Evolutionary conservation across 2,888 invertebrate species (phyloP).

Genomic region (Taphrorychus bicolor): DNA sequence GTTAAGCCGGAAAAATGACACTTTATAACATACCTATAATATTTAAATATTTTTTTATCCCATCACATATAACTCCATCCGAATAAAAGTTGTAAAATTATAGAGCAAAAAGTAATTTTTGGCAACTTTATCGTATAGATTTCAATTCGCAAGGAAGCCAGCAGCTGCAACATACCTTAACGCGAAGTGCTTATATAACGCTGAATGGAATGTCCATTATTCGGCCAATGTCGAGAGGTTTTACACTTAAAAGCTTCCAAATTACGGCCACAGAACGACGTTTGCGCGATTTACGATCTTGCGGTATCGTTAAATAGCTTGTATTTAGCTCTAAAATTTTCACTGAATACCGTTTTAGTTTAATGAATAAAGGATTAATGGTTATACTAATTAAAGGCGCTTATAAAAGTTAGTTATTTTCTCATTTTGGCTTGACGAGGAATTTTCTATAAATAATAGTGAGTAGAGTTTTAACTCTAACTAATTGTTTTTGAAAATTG

Average conservation of each 20-base stretch:
- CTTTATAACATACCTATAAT: too few relatives aligned
- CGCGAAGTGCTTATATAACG: background rate
- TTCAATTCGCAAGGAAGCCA: background rate
- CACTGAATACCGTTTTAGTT: background rate
- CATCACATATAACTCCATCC: too few relatives aligned
- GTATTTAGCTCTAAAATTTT: constrained; percentile 30
- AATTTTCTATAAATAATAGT: too few relatives aligned
- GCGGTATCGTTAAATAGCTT: constrained; percentile 18
- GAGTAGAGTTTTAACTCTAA: too few relatives aligned
- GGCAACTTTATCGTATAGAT: background rate
- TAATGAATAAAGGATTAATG: background rate
- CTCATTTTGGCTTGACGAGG: too few relatives aligned
- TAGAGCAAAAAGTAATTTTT: too few relatives aligned
- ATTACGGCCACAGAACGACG: constrained; percentile 1
- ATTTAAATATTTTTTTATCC: too few relatives aligned
- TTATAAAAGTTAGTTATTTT: background rate
- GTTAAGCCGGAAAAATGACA: background rate
- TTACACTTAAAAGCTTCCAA: background rate
- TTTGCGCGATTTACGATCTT: constrained; percentile 23
- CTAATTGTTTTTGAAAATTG: too few relatives aligned
- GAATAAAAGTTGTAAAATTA: too few relatives aligned
- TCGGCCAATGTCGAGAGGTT: background rate
- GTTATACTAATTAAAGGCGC: background rate
- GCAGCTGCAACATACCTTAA: background rate
- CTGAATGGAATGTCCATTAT: background rate